Conservation (phyloP, 2,113 vertebrate species). For the Amphiprion percula region DNA sequence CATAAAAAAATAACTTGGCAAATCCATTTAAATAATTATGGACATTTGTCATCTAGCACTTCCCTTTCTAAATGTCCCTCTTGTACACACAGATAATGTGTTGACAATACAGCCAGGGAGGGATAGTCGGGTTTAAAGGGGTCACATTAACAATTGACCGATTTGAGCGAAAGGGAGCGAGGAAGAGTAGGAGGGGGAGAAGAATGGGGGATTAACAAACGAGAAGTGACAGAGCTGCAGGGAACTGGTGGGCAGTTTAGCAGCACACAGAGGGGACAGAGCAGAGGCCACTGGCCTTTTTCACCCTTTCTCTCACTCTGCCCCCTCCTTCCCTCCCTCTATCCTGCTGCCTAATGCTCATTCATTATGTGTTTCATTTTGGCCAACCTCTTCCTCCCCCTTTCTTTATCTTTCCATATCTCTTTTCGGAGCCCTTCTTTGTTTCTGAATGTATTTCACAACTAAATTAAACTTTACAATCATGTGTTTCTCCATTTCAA, state of each 20-base stretch:
- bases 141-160: slow-evolving; percentile 80
- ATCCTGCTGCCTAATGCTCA: slow-evolving; percentile 51
- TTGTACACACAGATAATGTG: slow-evolving; percentile 63
- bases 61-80: slow-evolving; percentile 39
- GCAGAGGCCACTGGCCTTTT: slow-evolving; percentile 79
- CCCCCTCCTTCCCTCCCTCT: slow-evolving; percentile 41
- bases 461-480: background rate
- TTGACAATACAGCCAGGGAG: slow-evolving; percentile 62
- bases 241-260: slow-evolving; percentile 78
- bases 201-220: slow-evolving; percentile 77
- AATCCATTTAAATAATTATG: background rate
- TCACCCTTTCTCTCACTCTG: slow-evolving; percentile 72
- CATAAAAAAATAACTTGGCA: background rate
- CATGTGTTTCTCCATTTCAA: background rate
- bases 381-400: slow-evolving; percentile 19
- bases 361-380: slow-evolving; percentile 56
- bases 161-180: slow-evolving; percentile 72
- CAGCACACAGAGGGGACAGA: slow-evolving; percentile 73
- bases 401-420: slow-evolving; percentile 26
- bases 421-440: background rate
- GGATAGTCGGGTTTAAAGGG: slow-evolving; percentile 73
- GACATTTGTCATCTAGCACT: slow-evolving; percentile 27
- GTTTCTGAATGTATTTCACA: background rate
- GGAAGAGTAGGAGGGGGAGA: slow-evolving; percentile 67
- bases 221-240: slow-evolving; percentile 78